phyloP scores from a whole-genome alignment of 2,888 invertebrate species.

The Caenorhabditis sp. region DNA sequence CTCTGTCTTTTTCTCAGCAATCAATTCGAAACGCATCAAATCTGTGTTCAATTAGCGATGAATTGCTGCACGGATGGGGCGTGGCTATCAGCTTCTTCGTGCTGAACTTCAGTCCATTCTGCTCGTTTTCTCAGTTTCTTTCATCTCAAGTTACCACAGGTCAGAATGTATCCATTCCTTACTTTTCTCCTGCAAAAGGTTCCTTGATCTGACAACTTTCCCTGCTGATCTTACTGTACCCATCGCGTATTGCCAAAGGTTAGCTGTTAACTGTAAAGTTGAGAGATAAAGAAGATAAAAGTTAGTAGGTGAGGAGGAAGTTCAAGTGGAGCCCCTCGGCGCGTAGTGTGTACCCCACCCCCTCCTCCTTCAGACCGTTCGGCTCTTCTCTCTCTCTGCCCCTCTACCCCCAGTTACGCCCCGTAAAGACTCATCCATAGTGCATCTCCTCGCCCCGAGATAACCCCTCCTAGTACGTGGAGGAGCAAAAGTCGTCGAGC shows the following conservation, averaged over 20 bases:
- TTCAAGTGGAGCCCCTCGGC: slow-evolving; percentile 52
- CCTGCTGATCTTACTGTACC: slow-evolving; percentile 5
- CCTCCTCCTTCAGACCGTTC: slow-evolving; percentile 61
- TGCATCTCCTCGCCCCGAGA: slow-evolving; percentile 19
- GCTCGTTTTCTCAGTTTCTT: background rate
- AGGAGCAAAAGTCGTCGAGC: slow-evolving; percentile 50
- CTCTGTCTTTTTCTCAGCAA: too few species aligned
- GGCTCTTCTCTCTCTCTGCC: slow-evolving; percentile 30
- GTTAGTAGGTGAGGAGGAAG: slow-evolving; percentile 51
- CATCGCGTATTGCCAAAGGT: background rate
- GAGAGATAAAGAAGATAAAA: slow-evolving; percentile 60
- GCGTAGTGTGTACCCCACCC: slow-evolving; percentile 44
- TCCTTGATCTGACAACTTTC: background rate
- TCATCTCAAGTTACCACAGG: slow-evolving; percentile 13
- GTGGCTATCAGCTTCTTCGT: slow-evolving; percentile 6
- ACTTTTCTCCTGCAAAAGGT: slow-evolving; percentile 2
- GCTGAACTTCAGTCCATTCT: slow-evolving; percentile 17
- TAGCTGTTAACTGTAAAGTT: slow-evolving; percentile 21
- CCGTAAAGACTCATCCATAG: slow-evolving; percentile 44
- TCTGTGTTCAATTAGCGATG: slow-evolving; percentile 53
- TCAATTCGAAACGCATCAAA: background rate
- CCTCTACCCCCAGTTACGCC: slow-evolving; percentile 27
- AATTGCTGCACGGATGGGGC: slow-evolving; percentile 22
- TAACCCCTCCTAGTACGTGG: slow-evolving; percentile 18
- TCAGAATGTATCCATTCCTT: too few species aligned